A percentile compares a stretch with the other conserved stretches of the same genome.
phyloP scores from a whole-genome alignment of 2,797 vertebrate genomes.

The Argyrosomus regius region DNA sequence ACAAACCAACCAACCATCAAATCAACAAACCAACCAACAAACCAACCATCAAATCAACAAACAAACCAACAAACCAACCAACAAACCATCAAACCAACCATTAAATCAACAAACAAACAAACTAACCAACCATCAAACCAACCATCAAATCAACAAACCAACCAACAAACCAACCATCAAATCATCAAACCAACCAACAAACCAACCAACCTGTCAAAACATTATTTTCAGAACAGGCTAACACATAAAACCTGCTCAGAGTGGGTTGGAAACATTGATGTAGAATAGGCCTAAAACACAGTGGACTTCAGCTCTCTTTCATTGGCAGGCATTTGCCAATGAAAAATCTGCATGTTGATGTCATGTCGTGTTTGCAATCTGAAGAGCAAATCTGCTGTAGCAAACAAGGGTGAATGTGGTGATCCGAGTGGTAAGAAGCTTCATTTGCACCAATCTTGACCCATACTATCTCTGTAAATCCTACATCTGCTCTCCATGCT shows the following conservation, averaged over 20 bases:
- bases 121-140: too few relatives aligned
- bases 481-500: neutral
- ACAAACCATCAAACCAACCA: too few relatives aligned
- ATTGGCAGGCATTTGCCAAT: neutral
- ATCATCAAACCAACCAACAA: too few relatives aligned
- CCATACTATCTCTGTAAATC: neutral
- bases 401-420: neutral
- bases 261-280: neutral
- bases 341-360: slow-evolving; percentile 1
- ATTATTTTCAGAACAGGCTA: neutral
- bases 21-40: too few relatives aligned
- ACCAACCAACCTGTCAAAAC: neutral
- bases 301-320: neutral
- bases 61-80: too few relatives aligned
- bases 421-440: neutral
- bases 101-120: too few relatives aligned
- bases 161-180: too few relatives aligned
- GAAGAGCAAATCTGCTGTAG: slow-evolving; percentile 7
- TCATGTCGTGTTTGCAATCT: slow-evolving; percentile 12
- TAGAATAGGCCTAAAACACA: neutral
- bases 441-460: slow-evolving; percentile 9
- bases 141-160: too few relatives aligned
- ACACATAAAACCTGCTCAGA: neutral
- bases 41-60: too few relatives aligned
- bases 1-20: too few relatives aligned